phyloP scores from a whole-genome alignment of 2,113 vertebrate species.

The Neolamprologus modestus region DNA sequence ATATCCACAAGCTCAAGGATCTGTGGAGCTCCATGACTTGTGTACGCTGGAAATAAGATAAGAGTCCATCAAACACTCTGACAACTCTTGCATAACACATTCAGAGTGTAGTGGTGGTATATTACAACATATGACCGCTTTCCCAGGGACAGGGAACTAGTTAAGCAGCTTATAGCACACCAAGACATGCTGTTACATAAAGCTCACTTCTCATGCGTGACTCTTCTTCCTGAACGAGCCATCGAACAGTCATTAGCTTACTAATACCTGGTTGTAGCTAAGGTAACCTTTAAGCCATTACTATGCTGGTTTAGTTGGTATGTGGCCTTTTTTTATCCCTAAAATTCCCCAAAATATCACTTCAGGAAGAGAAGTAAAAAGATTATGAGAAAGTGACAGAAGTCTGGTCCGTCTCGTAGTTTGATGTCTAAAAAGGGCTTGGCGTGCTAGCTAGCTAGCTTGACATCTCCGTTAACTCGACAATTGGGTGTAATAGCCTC shows the following conservation, averaged over 20 bases:
- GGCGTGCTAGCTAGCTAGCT: slow-evolving; percentile 16
- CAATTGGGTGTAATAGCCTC: background rate
- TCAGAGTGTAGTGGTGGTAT: background rate
- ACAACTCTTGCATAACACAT: background rate
- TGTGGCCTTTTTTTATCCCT: background rate
- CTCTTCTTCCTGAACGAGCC: slow-evolving; percentile 20
- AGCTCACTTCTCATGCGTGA: background rate
- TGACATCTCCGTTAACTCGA: background rate
- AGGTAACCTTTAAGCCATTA: background rate
- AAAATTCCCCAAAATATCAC: background rate
- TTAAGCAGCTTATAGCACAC: background rate
- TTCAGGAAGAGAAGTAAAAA: background rate
- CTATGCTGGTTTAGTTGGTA: background rate
- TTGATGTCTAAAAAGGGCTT: background rate
- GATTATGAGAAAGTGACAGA: background rate
- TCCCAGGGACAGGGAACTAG: background rate
- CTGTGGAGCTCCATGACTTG: slow-evolving; percentile 67
- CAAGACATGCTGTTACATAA: background rate
- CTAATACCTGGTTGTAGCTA: background rate
- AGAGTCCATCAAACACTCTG: background rate
- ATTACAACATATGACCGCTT: background rate
- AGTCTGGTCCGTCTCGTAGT: background rate
- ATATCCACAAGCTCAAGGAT: slow-evolving; percentile 62
- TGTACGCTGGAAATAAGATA: background rate
- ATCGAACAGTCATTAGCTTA: background rate